Evolutionary conservation across 1,140 invertebrate species (phyloP).

Genomic region (Palaemon carinicauda): DNA sequence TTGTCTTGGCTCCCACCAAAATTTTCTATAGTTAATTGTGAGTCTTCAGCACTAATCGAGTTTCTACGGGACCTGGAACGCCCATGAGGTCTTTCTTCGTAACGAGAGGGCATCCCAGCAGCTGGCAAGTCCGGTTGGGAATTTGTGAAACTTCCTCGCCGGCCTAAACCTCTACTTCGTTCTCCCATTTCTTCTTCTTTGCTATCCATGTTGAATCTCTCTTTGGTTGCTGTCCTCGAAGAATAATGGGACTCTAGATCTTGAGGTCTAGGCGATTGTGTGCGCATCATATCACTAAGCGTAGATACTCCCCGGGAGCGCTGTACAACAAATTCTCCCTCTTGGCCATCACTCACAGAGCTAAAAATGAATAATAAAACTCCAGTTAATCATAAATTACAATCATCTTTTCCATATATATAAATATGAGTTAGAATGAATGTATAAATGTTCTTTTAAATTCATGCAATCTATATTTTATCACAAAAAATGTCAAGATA

Average conservation of each 20-base stretch:
- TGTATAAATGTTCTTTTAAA: neutral
- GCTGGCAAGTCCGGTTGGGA: constrained; percentile 54
- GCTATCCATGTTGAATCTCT: constrained; percentile 71
- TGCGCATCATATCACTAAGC: constrained; percentile 59
- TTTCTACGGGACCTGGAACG: constrained; percentile 83
- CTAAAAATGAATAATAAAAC: constrained; percentile 21
- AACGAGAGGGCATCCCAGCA: constrained; percentile 53
- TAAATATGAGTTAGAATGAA: neutral
- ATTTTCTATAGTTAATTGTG: constrained; percentile 85
- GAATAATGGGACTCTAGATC: constrained; percentile 25
- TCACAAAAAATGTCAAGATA: neutral
- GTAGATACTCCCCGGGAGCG: constrained; percentile 54
- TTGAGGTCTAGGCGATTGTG: constrained; percentile 34
- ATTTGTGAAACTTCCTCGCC: constrained; percentile 54
- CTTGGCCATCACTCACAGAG: constrained; percentile 59
- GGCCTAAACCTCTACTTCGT: constrained; percentile 57
- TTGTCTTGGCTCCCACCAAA: constrained; percentile 85
- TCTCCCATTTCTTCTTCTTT: constrained; percentile 74
- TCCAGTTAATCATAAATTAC: neutral
- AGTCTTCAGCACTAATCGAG: constrained; percentile 82
- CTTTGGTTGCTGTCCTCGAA: constrained; percentile 70
- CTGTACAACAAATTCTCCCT: constrained; percentile 60
- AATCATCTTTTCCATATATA: neutral
- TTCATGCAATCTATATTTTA: neutral
- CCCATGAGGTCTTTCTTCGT: constrained; percentile 68